Base-by-base conservation (phyloP, 1,140 invertebrate species). In the Nasonia vitripennis region DNA sequence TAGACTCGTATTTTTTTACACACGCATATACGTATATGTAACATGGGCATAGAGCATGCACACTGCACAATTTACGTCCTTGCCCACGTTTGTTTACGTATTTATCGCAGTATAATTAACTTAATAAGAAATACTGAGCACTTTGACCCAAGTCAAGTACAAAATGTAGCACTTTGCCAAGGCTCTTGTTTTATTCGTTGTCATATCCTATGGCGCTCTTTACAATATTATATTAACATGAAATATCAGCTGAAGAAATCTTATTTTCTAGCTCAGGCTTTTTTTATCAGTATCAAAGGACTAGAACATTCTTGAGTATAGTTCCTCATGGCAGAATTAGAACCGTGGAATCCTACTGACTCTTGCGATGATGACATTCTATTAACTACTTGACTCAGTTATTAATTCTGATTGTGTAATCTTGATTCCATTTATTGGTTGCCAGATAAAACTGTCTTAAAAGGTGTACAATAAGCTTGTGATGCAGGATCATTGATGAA, bases 391-490 rank as follows among this genome's bases (percentile, higher is more conserved):
- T 48, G 67, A 70, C 34, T 45, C 67, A 23, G 51, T 67, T 67
- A 80, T 68, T 70, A 80, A 6, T 70, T 68, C 11, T 45, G 31
- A 80, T 80, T 80, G 34, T 80, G 20, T 23, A 80, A 80, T 68
- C 78, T 80, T 80, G 67, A 80, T 80, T 67, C n/a, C 37, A 70
- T 80, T 68, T 78, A 34, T 67, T 37, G 31, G 0, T 34, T 1
- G 0, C 20, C 5, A 78, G 77, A 78, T 78, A 78, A 62, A 17
- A 78, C 9, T 23, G 1, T 20, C 37, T 12, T 48, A 48, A 23
- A 77, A 14, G 10, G 45, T 51, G 37, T 11, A 48, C 73, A 48
- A 12, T 12, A n/a, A 77, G 20, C 10, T 48, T 51, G 4, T 9
- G 9, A 12, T 41, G 5, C 6, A 14, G 17, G 20, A 14, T 11